Evolutionary conservation across 2,797 vertebrate species (phyloP).

Genomic region (Pseudomugil gertrudae): DNA sequence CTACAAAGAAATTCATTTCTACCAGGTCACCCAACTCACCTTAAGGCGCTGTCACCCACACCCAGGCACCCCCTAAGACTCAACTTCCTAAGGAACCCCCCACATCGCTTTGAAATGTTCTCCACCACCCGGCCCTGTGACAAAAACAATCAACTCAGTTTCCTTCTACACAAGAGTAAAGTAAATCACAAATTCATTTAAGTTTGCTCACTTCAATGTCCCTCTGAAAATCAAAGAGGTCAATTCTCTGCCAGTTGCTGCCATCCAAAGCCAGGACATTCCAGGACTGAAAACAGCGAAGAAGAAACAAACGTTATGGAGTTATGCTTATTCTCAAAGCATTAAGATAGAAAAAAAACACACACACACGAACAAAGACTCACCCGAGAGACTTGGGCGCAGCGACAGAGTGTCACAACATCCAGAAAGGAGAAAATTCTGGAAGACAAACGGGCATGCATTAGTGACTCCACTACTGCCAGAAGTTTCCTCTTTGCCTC

Average conservation of each 20-base stretch:
- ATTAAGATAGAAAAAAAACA: conserved; percentile 1
- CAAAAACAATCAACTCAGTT: too few species aligned
- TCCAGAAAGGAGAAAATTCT: conserved; percentile 99
- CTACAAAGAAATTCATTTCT: not conserved
- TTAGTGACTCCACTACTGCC: conserved; percentile 61
- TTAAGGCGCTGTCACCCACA: conserved; percentile 95
- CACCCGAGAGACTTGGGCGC: conserved; percentile 98
- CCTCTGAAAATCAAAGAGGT: conserved; percentile 98
- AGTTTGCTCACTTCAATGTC: conserved; percentile 91
- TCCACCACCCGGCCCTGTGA: conserved; percentile 94
- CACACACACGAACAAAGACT: conserved; percentile 73
- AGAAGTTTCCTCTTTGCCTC: conserved; percentile 56
- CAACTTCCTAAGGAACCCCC: conserved; percentile 94
- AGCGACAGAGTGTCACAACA: conserved; percentile 97
- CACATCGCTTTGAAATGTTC: conserved; percentile 97
- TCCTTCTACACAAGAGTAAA: not conserved
- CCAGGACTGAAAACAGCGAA: conserved; percentile 86
- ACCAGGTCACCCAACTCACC: conserved; percentile 72
- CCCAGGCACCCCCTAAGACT: conserved; percentile 94
- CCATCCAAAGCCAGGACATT: conserved; percentile 97
- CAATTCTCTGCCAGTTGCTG: conserved; percentile 98
- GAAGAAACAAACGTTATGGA: conserved; percentile 37
- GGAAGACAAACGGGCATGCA: conserved; percentile 69
- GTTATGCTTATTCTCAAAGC: conserved; percentile 15
- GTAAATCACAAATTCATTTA: not conserved